Percentiles rank a stretch among this genome's conserved stretches.
Conservation (phyloP, 2,888 invertebrate genomes). For the Caradrina kadenii region DNA sequence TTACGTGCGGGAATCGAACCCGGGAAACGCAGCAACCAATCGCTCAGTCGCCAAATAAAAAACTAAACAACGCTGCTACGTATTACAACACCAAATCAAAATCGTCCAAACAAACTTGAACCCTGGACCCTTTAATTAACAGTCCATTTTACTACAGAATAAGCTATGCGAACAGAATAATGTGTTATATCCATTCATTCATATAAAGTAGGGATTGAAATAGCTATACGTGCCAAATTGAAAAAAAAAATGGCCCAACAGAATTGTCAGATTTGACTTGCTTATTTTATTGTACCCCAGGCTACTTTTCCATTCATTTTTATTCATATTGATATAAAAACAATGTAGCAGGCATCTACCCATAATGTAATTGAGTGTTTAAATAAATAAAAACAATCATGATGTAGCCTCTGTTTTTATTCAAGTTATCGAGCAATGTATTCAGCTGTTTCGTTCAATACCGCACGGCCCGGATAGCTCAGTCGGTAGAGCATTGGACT, state of each 20-base stretch:
- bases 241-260: slow-evolving; percentile 19
- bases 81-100: slow-evolving; percentile 24
- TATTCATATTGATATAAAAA: slow-evolving; percentile 16
- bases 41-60: background rate
- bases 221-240: slow-evolving; percentile 10
- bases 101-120: slow-evolving; percentile 66
- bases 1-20: too few relatives aligned
- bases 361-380: too few relatives aligned
- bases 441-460: background rate
- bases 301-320: slow-evolving; percentile 18
- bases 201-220: background rate
- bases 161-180: too few relatives aligned
- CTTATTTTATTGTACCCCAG: slow-evolving; percentile 24
- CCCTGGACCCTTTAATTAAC: slow-evolving; percentile 55
- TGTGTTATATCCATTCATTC: slow-evolving; percentile 17
- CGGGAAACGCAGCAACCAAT: too few relatives aligned
- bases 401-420: background rate
- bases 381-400: too few relatives aligned
- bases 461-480: slow-evolving; percentile 77
- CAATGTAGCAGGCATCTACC: background rate
- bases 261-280: slow-evolving; percentile 13
- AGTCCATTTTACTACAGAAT: too few relatives aligned
- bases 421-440: background rate
- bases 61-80: accelerated
- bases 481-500: slow-evolving; percentile 91